phyloP scores from a whole-genome alignment of 2,888 invertebrate genomes.

The Ischnus inquisitorius region DNA sequence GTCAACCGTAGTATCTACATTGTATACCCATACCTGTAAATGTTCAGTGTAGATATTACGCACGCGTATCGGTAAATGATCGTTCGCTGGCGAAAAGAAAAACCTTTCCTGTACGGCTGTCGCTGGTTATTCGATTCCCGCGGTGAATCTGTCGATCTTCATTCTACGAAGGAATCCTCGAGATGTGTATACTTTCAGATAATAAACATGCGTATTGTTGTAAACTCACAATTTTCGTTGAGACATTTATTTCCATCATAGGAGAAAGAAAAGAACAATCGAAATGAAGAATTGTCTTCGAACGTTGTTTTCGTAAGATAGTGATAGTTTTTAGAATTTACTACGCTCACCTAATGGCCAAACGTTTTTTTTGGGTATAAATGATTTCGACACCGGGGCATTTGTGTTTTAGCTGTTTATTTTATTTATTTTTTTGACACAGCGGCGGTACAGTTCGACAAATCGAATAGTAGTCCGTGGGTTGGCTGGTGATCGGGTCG shows the following conservation, averaged over 20 bases:
- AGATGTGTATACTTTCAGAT: conserved; percentile 83
- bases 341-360: neutral
- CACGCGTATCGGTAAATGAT: conserved; percentile 71
- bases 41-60: conserved; percentile 71
- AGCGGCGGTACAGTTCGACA: conserved; percentile 48
- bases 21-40: conserved; percentile 71
- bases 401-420: conserved; percentile 35
- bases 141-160: conserved; percentile 37
- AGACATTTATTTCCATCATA: neutral
- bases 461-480: conserved; percentile 77
- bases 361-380: neutral
- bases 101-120: conserved; percentile 12
- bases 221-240: conserved; percentile 72
- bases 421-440: conserved; percentile 56
- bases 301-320: neutral
- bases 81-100: conserved; percentile 60
- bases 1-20: conserved; percentile 50
- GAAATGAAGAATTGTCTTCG: neutral
- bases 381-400: neutral
- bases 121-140: conserved; percentile 39
- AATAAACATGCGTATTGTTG: conserved; percentile 84
- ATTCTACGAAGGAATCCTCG: conserved; percentile 70
- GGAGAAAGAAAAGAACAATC: neutral
- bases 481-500: conserved; percentile 73
- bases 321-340: neutral